Percentiles rank a stretch among this genome's conserved stretches.
phyloP scores from a whole-genome alignment of 2,888 invertebrate species.

The Polyploca ridens region DNA sequence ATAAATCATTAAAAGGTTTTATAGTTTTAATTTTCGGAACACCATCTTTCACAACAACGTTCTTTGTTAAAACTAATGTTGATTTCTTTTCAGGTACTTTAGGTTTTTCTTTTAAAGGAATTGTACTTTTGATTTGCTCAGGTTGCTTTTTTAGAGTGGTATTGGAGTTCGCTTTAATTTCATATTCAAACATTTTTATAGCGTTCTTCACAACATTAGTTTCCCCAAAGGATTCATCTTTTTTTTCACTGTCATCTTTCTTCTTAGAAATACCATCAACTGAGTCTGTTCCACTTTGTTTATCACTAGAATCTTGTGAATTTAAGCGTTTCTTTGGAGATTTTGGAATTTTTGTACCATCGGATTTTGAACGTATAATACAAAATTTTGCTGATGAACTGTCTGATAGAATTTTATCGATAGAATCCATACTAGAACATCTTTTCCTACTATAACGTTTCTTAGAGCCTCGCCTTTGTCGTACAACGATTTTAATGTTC shows the following conservation, averaged over 20 bases:
- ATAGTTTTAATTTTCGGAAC: slow-evolving; percentile 80
- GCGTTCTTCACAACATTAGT: slow-evolving; percentile 71
- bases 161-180: slow-evolving; percentile 70
- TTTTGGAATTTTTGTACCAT: slow-evolving; percentile 74
- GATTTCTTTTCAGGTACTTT: slow-evolving; percentile 86
- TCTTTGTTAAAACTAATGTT: slow-evolving; percentile 80
- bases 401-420: slow-evolving; percentile 67
- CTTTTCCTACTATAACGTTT: slow-evolving; percentile 79
- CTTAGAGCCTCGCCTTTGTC: slow-evolving; percentile 72
- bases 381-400: slow-evolving; percentile 61
- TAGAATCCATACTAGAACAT: slow-evolving; percentile 78
- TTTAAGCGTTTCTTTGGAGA: slow-evolving; percentile 71
- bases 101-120: slow-evolving; percentile 77
- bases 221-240: slow-evolving; percentile 45
- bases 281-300: slow-evolving; percentile 70
- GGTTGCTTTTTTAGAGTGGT: slow-evolving; percentile 69
- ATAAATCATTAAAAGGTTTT: slow-evolving; percentile 54
- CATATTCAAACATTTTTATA: slow-evolving; percentile 80
- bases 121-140: slow-evolving; percentile 59
- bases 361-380: slow-evolving; percentile 77
- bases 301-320: slow-evolving; percentile 65
- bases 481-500: slow-evolving; percentile 78
- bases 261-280: slow-evolving; percentile 69
- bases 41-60: slow-evolving; percentile 80
- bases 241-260: slow-evolving; percentile 41